phyloP scores from a whole-genome alignment of 2,113 vertebrate species.

The Cephalophus harveyi region DNA sequence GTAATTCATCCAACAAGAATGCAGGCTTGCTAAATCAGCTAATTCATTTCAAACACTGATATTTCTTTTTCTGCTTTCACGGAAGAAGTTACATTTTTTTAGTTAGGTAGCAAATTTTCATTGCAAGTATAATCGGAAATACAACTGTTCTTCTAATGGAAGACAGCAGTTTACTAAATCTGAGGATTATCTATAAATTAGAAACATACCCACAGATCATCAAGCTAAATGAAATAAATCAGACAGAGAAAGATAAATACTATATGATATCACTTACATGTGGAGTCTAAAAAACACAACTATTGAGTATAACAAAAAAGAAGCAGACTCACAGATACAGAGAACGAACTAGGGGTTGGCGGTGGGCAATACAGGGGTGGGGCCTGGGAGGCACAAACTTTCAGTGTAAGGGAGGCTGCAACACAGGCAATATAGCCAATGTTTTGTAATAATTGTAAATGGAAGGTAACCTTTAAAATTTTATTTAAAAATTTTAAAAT shows the following conservation, averaged over 20 bases:
- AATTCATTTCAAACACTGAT: neutral
- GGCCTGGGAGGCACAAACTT: neutral
- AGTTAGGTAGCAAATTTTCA: neutral
- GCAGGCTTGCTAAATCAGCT: neutral
- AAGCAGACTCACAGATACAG: neutral
- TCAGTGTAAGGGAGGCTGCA: neutral
- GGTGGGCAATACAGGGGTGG: neutral
- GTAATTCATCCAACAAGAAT: neutral
- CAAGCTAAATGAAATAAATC: neutral
- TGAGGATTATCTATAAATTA: neutral
- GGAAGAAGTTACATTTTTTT: neutral
- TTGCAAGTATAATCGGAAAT: neutral
- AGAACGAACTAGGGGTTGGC: neutral
- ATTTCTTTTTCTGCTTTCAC: neutral
- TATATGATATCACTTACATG: neutral
- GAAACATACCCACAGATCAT: neutral
- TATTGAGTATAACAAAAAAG: neutral
- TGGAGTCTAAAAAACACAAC: neutral
- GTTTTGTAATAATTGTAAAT: neutral
- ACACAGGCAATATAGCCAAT: neutral
- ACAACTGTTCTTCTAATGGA: neutral
- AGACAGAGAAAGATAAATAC: neutral
- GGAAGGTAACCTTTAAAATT: neutral
- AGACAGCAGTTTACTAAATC: neutral
- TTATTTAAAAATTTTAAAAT: neutral